Evolutionary conservation across 1,140 invertebrate genomes (phyloP), one percentile per base, ranked within the genome.

Genomic region (Brachionus plicatilis): DNA sequence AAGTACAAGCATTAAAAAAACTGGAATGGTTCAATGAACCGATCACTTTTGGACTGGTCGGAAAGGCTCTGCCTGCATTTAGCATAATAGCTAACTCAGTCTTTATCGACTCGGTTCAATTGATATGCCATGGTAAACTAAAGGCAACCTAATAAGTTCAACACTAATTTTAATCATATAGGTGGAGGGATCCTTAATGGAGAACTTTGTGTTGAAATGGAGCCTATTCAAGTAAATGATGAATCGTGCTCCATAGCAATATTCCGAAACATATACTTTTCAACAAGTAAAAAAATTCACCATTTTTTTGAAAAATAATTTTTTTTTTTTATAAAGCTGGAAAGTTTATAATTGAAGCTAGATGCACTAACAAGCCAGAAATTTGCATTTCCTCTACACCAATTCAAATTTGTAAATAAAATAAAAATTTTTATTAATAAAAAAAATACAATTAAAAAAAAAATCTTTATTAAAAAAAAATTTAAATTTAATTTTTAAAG

Each of bases 11-110:
- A 24, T 65, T 82, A 12, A 82, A 68, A 65, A 82, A 82, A 37
- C 24, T 82, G 2, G 79, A 82, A 65, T 82, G 79, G 79, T 82
- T 82, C 7, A 82, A 82, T 45, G 79, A 82, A 17, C 79, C 79
- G 33, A 60, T 68, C 37, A 82, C 65, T 45, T 82, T 45, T 65
- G 79, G 53, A 17, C 24, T 65, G 12, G 53, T 65, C 24, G 79
- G 79, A 29, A 68, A 60, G 37, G 1, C 2, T 41, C 20, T 82
- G 7, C 79, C 79, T 0, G 17, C 79, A 43, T 82, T 82, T 20
- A 82, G 79, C 43, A 27, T 82, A 65, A 65, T 65, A 8, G 43
- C 17, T 3, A 43, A 60, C 41, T 60, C 79, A 20, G 20, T 82
- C 8, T 45, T 82, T 24, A 33, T 68, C 24, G 79, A 82, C 33